Base-by-base conservation (phyloP, 2,797 vertebrate species). In the Pitangus sulphuratus region DNA sequence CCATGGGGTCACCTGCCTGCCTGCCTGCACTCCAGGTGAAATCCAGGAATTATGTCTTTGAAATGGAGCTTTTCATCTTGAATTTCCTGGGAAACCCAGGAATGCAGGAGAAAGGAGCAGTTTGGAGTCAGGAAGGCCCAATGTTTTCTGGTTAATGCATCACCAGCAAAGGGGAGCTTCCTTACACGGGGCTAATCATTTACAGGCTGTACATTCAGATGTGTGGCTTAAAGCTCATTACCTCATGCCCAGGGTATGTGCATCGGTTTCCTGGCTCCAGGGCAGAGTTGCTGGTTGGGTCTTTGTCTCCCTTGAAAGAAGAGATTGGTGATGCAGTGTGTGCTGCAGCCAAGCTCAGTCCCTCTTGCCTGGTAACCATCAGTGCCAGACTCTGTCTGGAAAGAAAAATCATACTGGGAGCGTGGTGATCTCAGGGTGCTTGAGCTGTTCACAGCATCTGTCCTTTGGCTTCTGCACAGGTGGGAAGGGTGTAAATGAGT, bases 241-340 rank as follows among this genome's bases (percentile, higher is more conserved):
- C 88, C 22, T 86, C 86, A 47, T n/a, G 61, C 15, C 25, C 15
- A 0, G 2, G 16, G 48, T 20, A 71, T 61, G 93, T 2, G 65
- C 57, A 1, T 12, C 0, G 0, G 40, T 18, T 40, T 57, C 66
- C 78, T 6, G 50, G 66, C 74, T 25, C 4, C 0, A 1, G 45
- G 56, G n/a, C 5, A 48, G 31, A 31, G 74, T 1, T 12, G 11
- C 54, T 10, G 87, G 9, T 16, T 18, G 66, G 1, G 40, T 13
- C 50, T 33, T 28, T 50, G 48, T 68, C 11, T 56, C 74, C 74
- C 58, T 24, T 30, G 9, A 7, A 13, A 9, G 72, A 22, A 31
- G 69, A 48, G 76, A 3, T 20, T 3, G 85, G 71, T 4, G 18
- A 9, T 0, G n/a, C 28, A 7, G 64, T 0, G 1, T 4, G 3